phyloP scores from a whole-genome alignment of 2,113 vertebrate genomes.

The Irena cyanogastra region DNA sequence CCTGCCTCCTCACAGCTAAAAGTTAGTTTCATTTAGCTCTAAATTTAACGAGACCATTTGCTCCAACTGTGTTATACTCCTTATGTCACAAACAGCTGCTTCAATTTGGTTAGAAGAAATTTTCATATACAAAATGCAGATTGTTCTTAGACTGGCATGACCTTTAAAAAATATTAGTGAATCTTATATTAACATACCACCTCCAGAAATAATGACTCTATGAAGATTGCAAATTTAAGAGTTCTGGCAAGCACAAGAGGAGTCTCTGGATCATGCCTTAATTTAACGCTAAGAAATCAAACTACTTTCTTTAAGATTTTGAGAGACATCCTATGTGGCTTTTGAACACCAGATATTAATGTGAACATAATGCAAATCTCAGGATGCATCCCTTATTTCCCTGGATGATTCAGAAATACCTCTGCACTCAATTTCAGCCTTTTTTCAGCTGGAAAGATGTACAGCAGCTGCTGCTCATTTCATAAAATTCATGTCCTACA shows the following conservation, averaged over 20 bases:
- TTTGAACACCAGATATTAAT: background rate
- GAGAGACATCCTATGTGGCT: background rate
- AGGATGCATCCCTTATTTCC: background rate
- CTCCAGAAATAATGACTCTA: background rate
- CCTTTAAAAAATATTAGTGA: background rate
- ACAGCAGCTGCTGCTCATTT: background rate
- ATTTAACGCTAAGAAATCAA: background rate
- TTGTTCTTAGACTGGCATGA: background rate
- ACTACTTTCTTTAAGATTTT: background rate
- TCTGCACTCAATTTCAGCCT: background rate
- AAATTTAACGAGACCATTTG: background rate
- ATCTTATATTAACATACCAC: background rate
- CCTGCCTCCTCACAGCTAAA: background rate
- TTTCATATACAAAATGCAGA: background rate
- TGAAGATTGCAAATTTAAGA: background rate
- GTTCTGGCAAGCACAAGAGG: background rate
- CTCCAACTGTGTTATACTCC: background rate
- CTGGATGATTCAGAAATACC: background rate
- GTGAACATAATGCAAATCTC: background rate
- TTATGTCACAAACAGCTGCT: background rate
- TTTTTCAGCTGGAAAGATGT: rapidly evolving
- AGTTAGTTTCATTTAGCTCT: background rate
- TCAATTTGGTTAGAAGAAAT: background rate
- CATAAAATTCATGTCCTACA: background rate
- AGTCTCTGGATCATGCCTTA: background rate